Base-by-base conservation (phyloP, 2,888 invertebrate species). In the Psococerastis gibbosa region DNA sequence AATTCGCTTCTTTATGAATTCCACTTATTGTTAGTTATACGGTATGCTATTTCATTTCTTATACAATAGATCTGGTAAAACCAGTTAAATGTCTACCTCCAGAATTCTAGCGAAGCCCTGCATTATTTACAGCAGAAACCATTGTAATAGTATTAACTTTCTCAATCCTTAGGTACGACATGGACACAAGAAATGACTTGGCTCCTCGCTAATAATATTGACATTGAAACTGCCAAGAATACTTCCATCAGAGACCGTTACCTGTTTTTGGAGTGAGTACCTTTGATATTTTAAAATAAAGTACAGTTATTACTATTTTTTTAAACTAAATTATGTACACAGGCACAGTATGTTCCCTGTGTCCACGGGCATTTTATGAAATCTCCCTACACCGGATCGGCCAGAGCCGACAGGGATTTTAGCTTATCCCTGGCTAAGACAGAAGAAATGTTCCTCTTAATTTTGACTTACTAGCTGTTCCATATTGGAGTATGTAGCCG, bases 231-330 rank as follows among this genome's bases (percentile, higher is more conserved):
- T 9, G 55, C 55, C 18, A 54, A 52, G 44, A 47, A 48, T 23
- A 44, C 43, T n/a, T 46, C 52, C 2, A 47, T 55, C 3, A 49
- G 51, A 15, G 49, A 50, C 18, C 49, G 56, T 32, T 53, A 55
- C 18, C 56, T 55, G 4, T 56, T 56, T 45, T 49, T 56, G 5
- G 56, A 56, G 56, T 56, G 49, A 52, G 56, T 53, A 27, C 27
- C 27, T 27, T 9, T 6, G 27, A 27, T 27, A 27, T 9, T 11
- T 27, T 9, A 27, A n/a, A n/a, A n/a, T n/a, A n/a, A n/a, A n/a
- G n/a, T n/a, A n/a, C n/a, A n/a, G n/a, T n/a, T n/a, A n/a, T n/a
- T n/a, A n/a, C n/a, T n/a, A n/a, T n/a, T n/a, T n/a, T n/a, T n/a
- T n/a, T n/a, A n/a, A n/a, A n/a, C 27, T n/a, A 34, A 34, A 34